phyloP scores from a whole-genome alignment of 1,140 invertebrate genomes.

The Spodoptera frugiperda region DNA sequence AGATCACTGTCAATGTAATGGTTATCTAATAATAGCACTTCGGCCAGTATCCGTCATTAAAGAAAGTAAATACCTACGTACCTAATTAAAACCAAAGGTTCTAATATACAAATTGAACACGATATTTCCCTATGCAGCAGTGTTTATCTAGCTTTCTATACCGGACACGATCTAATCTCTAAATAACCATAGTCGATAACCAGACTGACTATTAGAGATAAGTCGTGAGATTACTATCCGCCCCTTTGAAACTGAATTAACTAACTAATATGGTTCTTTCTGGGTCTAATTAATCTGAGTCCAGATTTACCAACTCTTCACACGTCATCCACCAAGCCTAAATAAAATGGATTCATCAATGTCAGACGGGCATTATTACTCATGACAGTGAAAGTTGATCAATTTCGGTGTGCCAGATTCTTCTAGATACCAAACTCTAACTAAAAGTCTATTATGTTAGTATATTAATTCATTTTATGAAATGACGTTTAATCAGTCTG shows the following conservation, averaged over 20 bases:
- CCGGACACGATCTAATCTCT: conserved; percentile 53
- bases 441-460: conserved; percentile 24
- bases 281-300: background rate
- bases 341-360: conserved; percentile 12
- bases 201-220: conserved; percentile 47
- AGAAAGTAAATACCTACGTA: background rate
- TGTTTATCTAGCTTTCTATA: conserved; percentile 54
- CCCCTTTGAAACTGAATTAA: conserved; percentile 38
- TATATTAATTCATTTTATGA: conserved; percentile 21
- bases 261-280: conserved; percentile 23
- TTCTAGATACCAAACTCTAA: conserved; percentile 7
- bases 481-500: conserved; percentile 57
- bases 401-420: conserved; percentile 40
- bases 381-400: conserved; percentile 56
- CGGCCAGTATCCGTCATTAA: no score
- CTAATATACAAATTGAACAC: conserved; percentile 11
- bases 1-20: background rate
- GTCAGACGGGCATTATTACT: conserved; percentile 48
- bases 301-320: conserved; percentile 11
- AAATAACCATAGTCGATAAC: conserved; percentile 49
- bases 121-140: conserved; percentile 17
- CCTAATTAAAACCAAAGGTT: background rate
- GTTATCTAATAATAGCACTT: background rate
- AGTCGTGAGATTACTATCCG: conserved; percentile 46
- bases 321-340: conserved; percentile 26